Evolutionary conservation across 1,140 invertebrate species (phyloP).

Genomic region (Lethrus apterus): DNA sequence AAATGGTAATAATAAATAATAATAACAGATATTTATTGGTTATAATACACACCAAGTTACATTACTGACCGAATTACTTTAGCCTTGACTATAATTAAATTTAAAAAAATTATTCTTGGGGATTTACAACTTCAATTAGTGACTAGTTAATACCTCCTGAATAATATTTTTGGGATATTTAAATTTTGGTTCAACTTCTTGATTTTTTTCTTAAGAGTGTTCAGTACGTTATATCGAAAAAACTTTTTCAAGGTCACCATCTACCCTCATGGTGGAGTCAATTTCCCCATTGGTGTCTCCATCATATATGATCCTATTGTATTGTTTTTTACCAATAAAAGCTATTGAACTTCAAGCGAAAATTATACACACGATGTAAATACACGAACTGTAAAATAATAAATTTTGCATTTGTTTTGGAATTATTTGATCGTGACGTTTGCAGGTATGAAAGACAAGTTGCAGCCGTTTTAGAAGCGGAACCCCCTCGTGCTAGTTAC

Average conservation of each 20-base stretch:
- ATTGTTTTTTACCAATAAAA: background rate
- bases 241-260: no score
- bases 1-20: constrained; percentile 46
- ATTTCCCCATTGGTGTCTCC: background rate
- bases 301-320: background rate
- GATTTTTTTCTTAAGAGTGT: no score
- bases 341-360: no score
- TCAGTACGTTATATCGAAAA: no score
- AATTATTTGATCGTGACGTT: no score
- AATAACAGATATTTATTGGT: background rate
- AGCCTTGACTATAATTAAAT: background rate
- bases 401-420: no score
- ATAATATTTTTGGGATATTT: background rate
- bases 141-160: background rate
- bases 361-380: no score
- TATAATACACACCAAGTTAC: background rate
- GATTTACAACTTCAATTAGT: background rate
- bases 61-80: background rate
- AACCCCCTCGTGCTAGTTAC: constrained; percentile 55
- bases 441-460: constrained; percentile 11
- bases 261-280: no score
- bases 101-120: background rate
- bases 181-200: no score
- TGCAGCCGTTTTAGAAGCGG: constrained; percentile 60
- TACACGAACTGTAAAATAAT: no score